Percentiles rank a stretch among this genome's conserved stretches.
phyloP scores from a whole-genome alignment of 2,113 vertebrate species.

The Tonatia bakeri region DNA sequence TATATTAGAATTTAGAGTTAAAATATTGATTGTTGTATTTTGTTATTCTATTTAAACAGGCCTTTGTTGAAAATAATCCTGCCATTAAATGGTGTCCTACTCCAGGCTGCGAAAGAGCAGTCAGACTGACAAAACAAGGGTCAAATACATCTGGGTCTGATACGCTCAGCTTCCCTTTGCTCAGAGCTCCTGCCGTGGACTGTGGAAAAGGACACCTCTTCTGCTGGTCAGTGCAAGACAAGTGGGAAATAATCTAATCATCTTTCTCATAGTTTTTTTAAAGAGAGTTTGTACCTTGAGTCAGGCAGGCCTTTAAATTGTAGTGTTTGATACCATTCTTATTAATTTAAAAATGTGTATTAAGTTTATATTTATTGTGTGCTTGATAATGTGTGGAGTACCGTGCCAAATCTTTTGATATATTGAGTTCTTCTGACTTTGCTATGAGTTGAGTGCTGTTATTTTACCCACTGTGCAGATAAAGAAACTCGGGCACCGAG shows the following conservation, averaged over 20 bases:
- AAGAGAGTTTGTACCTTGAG: background rate
- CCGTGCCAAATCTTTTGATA: background rate
- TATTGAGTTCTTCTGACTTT: background rate
- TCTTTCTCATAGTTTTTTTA: background rate
- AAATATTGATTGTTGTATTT: constrained; percentile 45
- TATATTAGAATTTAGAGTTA: constrained; percentile 45
- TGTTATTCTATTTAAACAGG: constrained; percentile 80
- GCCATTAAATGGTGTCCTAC: constrained; percentile 98
- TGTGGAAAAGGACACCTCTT: constrained; percentile 98
- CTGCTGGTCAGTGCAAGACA: constrained; percentile 90
- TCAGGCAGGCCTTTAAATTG: background rate
- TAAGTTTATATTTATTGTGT: background rate
- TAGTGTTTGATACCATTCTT: constrained; percentile 13
- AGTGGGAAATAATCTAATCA: background rate
- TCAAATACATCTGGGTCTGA: constrained; percentile 88
- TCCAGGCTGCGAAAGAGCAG: constrained; percentile 95
- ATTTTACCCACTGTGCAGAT: background rate
- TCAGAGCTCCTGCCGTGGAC: constrained; percentile 95
- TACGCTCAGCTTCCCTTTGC: constrained; percentile 89
- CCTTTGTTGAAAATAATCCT: constrained; percentile 99
- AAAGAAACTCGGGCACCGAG: background rate
- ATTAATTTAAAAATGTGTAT: background rate
- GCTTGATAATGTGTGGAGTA: background rate
- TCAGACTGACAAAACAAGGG: constrained; percentile 91
- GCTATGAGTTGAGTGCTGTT: background rate